Evolutionary conservation across 2,888 invertebrate genomes (phyloP), one percentile per base, ranked within the genome.

Genomic region (Leucoma salicis): DNA sequence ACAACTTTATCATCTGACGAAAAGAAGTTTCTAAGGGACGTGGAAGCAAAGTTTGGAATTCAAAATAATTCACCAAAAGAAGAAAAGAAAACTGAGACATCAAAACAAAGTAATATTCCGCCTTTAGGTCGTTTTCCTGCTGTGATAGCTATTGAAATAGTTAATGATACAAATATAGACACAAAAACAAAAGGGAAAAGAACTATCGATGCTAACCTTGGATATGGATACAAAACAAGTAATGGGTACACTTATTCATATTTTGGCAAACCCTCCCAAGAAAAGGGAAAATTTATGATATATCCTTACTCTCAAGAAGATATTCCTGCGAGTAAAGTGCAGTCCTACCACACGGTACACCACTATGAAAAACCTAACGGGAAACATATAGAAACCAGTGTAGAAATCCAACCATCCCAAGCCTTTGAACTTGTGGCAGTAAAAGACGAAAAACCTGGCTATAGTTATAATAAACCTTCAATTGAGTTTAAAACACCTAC

Each of bases 251-350:
- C 82, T n/a, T 90, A 90, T 53, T 80, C 82, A 2, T 84, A 88
- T 52, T 88, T 90, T 27, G 90, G 89, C n/a, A 87, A 83, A 65
- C 70, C 82, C 16, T 62, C 70, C 0, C 79, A 86, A 56, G 81
- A 86, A 16, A 82, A 86, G 60, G 89, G 89, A 8, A 92, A 91
- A 63, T 93, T 92, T 58, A 91, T 92, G 86, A 90, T 93, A 46
- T 94, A 94, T 64, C 94, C 94, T 3, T 94, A 94, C 68, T 94
- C 94, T 0, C 94, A 94, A 70, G 87, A 92, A 41, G 92, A 94
- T 58, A 92, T 93, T 46, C 91, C 91, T 3, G 53, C 90, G 8
- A 51, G 58, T 10, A 51, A 48, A 12, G 21, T 54, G 16, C 54
- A 55, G 29, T 39, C 50, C 0, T 44, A 49, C 53, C 21, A 65